Base-by-base conservation (phyloP, 2,888 invertebrate species). In the Tiphia femorata region DNA sequence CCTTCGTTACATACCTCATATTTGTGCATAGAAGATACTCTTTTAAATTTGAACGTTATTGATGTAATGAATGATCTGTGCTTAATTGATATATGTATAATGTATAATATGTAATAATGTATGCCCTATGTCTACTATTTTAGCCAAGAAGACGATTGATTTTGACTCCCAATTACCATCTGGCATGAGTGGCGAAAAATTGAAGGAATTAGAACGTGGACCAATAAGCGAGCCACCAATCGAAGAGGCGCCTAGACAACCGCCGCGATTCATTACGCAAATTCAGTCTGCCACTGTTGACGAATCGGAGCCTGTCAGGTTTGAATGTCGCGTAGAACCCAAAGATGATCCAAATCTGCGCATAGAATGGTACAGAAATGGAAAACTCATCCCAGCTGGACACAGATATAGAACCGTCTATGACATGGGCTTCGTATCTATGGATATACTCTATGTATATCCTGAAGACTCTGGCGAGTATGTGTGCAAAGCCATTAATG, bases 401-500 rank as follows among this genome's bases (percentile, higher is more conserved):
- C 96, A 97, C 80, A 89, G 98, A 64, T 98, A 95, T 84, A 91
- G 94, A 71, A 94, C 95, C 7, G 90, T 94, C 25, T 94, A 95
- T 77, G 97, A 97, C 77, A 93, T 97, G 90, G 97, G 97, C 48
- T 96, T 93, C 77, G 96, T 97, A 3, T 94, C 95, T 0, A 86
- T 97, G 77, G 96, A 97, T 70, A 96, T 97, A 75, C 84, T 96
- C 16, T 95, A 96, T 76, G 94, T 96, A 4, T 97, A 97, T 82
- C 91, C 93, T 48, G 97, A 97, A 84, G 97, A 97, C 83, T 94
- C 94, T 10, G 97, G 97, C 47, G 96, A 96, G 86, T 97, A 97
- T 78, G 90, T 93, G 8, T 97, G 97, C 83, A 90, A 94, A 53
- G 97, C 97, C 43, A 89, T 92, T 42, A 97, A 97, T 75, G 93